These are phyloP conservation scores for Ditula angustiorana DNA, from an alignment of 2,888 invertebrate genomes.

Conservation along the genomic window DNA sequence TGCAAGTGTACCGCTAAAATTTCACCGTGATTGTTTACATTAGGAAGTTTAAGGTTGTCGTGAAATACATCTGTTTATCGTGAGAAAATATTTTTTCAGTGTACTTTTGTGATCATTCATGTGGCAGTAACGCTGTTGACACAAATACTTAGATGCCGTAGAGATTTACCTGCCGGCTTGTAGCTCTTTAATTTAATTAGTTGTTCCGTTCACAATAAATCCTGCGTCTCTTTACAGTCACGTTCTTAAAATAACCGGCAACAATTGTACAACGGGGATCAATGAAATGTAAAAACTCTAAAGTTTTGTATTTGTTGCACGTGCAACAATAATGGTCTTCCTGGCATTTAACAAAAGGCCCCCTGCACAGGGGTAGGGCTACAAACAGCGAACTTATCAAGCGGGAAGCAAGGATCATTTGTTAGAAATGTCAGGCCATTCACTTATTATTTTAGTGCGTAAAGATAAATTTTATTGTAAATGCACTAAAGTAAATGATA, in stretches of 20 bases:
- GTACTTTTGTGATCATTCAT: slow-evolving; percentile 23
- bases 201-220: slow-evolving; percentile 24
- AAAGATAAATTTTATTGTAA: slow-evolving; percentile 25
- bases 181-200: slow-evolving; percentile 32
- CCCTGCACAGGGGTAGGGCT: slow-evolving; percentile 5
- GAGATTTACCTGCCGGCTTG: slow-evolving; percentile 20
- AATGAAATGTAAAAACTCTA: slow-evolving; percentile 13
- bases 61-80: background rate
- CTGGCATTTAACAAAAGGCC: slow-evolving; percentile 11
- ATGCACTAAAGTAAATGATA: slow-evolving; percentile 25
- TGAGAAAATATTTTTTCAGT: slow-evolving; percentile 21
- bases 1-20: slow-evolving; percentile 17
- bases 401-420: slow-evolving; percentile 21
- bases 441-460: slow-evolving; percentile 16
- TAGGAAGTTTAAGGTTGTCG: background rate
- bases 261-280: background rate
- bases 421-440: slow-evolving; percentile 30
- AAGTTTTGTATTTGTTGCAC: slow-evolving; percentile 17
- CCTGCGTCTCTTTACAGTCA: background rate
- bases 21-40: background rate
- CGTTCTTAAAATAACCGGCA: slow-evolving; percentile 3
- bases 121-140: slow-evolving; percentile 30
- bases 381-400: slow-evolving; percentile 15
- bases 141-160: slow-evolving; percentile 17
- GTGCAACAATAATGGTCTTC: slow-evolving; percentile 24